A percentile compares a stretch with the other conserved stretches of the same genome.
Evolutionary conservation across 2,888 invertebrate genomes (phyloP).

Genomic region (Orthosia gothica): DNA sequence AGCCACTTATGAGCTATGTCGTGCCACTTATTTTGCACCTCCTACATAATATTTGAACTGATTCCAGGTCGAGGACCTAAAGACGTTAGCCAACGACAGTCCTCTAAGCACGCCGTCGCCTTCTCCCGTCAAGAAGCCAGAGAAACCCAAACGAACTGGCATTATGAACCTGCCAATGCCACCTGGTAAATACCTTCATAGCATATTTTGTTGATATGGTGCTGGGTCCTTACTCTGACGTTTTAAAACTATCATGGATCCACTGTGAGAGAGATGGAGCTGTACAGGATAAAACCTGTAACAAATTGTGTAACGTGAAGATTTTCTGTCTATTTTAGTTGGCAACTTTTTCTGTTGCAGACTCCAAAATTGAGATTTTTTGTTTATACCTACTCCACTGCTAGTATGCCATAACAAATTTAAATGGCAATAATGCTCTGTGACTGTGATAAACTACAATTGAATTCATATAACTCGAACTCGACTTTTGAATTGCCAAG

Average conservation of each 20-base stretch:
- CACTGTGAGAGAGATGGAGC: no score
- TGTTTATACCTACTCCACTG: no score
- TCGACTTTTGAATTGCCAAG: no score
- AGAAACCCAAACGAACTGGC: slow-evolving; percentile 93
- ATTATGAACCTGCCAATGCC: slow-evolving; percentile 98
- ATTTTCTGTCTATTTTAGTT: neutral
- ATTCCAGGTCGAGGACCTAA: slow-evolving; percentile 85
- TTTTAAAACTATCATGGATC: no score
- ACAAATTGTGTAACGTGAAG: neutral
- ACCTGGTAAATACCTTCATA: slow-evolving; percentile 91
- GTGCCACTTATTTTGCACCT: neutral
- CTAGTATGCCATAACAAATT: no score
- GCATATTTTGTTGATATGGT: neutral
- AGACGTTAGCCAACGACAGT: slow-evolving; percentile 84
- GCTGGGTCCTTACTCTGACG: no score
- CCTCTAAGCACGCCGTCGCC: slow-evolving; percentile 87
- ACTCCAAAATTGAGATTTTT: no score
- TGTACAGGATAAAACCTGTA: no score
- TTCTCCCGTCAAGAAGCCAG: slow-evolving; percentile 89
- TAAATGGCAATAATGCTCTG: no score
- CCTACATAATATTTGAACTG: neutral
- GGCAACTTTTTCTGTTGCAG: neutral
- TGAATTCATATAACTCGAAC: no score
- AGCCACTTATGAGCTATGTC: no score
- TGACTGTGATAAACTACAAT: no score